A percentile compares a stretch with the other conserved stretches of the same genome.
Evolutionary conservation across 2,797 vertebrate genomes (phyloP).

Genomic region (Aythya fuligula): DNA sequence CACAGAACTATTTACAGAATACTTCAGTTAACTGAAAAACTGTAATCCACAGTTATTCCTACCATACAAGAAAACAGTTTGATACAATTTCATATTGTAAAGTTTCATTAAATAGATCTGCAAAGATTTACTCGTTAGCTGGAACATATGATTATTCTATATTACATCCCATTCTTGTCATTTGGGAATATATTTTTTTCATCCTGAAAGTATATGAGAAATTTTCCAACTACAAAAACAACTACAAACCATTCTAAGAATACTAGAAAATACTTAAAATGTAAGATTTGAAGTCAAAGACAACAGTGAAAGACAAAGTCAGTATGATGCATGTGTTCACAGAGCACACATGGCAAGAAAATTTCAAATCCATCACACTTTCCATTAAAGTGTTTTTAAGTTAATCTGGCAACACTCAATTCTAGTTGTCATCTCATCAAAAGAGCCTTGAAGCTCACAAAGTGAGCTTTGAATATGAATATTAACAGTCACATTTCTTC

Average conservation of each 20-base stretch:
- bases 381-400: neutral
- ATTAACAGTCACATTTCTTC: neutral
- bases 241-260: neutral
- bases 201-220: neutral
- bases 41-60: neutral
- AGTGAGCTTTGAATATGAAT: neutral
- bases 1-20: neutral
- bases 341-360: neutral
- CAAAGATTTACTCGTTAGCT: neutral
- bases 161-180: neutral
- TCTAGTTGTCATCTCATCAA: constrained; percentile 27
- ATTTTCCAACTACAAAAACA: neutral
- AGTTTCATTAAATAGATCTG: neutral
- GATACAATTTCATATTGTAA: neutral
- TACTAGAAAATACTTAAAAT: neutral
- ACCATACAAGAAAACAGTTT: neutral
- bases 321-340: neutral
- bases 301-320: neutral
- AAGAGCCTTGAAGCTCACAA: constrained; percentile 23
- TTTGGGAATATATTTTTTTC: neutral
- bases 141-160: neutral
- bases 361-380: neutral
- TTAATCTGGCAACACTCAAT: neutral
- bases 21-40: neutral
- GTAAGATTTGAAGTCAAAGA: neutral